These are phyloP conservation scores for Beaufortia kweichowensis DNA, from an alignment of 2,113 vertebrate species.

Conservation along the genomic window DNA sequence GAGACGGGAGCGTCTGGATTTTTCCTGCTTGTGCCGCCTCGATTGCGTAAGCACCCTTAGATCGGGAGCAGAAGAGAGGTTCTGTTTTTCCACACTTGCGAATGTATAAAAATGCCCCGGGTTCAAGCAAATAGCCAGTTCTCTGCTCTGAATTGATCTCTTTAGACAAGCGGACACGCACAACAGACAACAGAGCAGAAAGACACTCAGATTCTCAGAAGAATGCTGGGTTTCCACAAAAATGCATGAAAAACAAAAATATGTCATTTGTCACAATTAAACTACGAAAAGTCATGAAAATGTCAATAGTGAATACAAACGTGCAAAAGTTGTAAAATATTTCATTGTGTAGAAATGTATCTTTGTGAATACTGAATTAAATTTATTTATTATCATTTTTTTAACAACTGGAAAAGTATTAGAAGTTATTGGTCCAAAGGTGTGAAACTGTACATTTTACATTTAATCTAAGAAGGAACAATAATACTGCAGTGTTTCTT, in stretches of 20 bases:
- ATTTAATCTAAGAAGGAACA: background rate
- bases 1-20: conserved; percentile 54
- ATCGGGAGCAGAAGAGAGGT: conserved; percentile 34
- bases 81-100: background rate
- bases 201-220: background rate
- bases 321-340: too few relatives aligned
- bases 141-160: conserved; percentile 3
- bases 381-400: too few relatives aligned
- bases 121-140: background rate
- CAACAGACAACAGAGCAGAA: background rate
- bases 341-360: too few relatives aligned
- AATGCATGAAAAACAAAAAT: too few relatives aligned
- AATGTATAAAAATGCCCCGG: conserved; percentile 11
- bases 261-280: too few relatives aligned
- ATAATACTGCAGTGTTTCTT: too few relatives aligned
- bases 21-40: conserved; percentile 57
- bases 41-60: conserved; percentile 60
- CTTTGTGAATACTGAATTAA: too few relatives aligned
- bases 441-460: background rate
- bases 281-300: too few relatives aligned
- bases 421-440: too few relatives aligned
- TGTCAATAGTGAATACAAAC: too few relatives aligned
- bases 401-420: too few relatives aligned
- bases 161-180: background rate
- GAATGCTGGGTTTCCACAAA: background rate